Conservation (phyloP, 1,140 invertebrate species). For the Rhagoletis zephyria region DNA sequence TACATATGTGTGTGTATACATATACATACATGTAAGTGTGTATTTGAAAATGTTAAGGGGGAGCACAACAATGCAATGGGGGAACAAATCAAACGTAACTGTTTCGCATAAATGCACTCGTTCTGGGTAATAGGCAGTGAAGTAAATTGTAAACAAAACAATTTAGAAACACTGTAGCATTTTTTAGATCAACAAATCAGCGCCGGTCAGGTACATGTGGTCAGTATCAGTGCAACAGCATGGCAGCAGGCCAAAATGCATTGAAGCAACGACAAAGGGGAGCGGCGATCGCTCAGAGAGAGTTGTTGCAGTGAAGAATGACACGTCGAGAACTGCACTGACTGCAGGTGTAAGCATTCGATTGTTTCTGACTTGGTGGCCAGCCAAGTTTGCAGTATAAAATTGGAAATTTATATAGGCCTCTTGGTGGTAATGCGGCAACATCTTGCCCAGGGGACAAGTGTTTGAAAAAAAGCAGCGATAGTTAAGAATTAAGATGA, state of each 20-base stretch:
- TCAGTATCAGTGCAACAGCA: neutral
- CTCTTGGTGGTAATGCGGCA: no score
- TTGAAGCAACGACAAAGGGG: neutral
- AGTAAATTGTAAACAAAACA: neutral
- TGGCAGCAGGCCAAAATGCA: neutral
- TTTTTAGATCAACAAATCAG: neutral
- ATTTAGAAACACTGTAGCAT: neutral
- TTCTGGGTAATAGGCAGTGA: neutral
- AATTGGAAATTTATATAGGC: neutral
- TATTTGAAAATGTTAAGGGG: neutral
- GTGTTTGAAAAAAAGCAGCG: neutral
- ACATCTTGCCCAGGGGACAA: no score
- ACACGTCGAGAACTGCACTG: neutral
- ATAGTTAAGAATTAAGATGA: neutral
- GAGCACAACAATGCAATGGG: conserved; percentile 43
- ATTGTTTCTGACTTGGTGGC: neutral
- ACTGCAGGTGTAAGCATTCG: no score
- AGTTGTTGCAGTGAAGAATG: neutral
- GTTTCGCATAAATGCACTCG: conserved; percentile 67
- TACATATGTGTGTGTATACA: no score
- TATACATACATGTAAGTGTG: no score
- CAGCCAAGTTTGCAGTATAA: neutral
- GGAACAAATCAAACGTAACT: conserved; percentile 66
- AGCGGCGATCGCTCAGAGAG: neutral
- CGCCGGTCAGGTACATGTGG: neutral